Base-by-base conservation (phyloP, 2,888 invertebrate species). In the Drosophila trichaetosa region DNA sequence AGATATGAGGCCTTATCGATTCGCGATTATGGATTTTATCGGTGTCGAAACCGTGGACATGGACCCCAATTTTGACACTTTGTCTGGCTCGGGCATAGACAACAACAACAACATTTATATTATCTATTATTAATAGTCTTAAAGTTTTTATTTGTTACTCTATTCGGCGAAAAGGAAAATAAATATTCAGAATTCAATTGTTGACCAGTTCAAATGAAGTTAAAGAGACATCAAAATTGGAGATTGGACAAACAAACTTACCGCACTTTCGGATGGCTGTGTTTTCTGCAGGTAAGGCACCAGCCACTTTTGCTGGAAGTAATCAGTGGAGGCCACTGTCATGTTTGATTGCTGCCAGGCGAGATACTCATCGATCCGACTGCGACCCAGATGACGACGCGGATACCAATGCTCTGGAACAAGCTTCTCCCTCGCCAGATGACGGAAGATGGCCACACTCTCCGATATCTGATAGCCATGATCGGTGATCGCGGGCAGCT, bases 321-420 rank as follows among this genome's bases (percentile, higher is more conserved):
- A 95, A 85, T 94, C 92, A 0, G 95, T 94, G 77, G 95, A 95
- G 73, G 94, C 92, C 6, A 94, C 81, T 63, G 96, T 93, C 56
- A 95, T 94, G 84, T 96, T 96, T 18, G 94, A 90, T 86, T 96
- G 96, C 80, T 96, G 96, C 96, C 96, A 97, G 90, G 95, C 95
- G 72, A 96, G 93, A 90, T 95, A 96, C 91, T 96, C 96, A 85
- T 96, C 96, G 40, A 96, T 95, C 78, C 93, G 93, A 0, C 96
- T 95, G 86, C 95, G 95, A 29, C 93, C 90, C 77, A 94, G 93
- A 27, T 94, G 93, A 63, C 95, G 94, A 54, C 93, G 93, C 1
- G 96, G 96, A 92, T 96, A 96, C 95, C 95, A 96, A 79, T 95
- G 94, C 78, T 95, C 95, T 33, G 93, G 93, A 7, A 94, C 91